Percentiles rank a stretch among this genome's conserved stretches.
phyloP scores from a whole-genome alignment of 1,140 invertebrate species.

The Drosophila suzukii region DNA sequence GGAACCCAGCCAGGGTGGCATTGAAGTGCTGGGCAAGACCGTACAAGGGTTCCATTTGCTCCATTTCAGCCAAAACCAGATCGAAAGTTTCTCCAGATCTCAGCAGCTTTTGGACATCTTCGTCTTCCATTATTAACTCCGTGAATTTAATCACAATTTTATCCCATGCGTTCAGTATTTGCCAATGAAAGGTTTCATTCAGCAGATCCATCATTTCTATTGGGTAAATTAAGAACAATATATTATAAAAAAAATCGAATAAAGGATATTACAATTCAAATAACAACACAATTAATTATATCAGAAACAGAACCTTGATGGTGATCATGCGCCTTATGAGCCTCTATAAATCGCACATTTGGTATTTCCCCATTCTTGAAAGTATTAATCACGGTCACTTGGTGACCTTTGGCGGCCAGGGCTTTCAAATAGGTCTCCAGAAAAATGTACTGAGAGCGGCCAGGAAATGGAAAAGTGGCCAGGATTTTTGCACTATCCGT shows the following conservation, averaged over 20 bases:
- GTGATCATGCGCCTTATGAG: slow-evolving; percentile 26
- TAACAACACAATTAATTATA: neutral
- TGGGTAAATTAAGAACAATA: neutral
- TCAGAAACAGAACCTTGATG: slow-evolving; percentile 17
- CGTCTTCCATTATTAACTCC: neutral
- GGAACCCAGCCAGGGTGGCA: neutral
- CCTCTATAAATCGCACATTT: slow-evolving; percentile 78
- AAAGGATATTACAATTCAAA: slow-evolving; percentile 43
- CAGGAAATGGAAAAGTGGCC: neutral
- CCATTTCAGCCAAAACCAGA: slow-evolving; percentile 61
- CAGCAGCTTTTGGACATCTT: neutral
- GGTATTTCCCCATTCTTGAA: neutral
- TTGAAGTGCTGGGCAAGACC: slow-evolving; percentile 53
- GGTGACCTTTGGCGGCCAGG: neutral
- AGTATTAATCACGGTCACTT: neutral
- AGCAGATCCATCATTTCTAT: neutral
- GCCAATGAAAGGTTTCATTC: slow-evolving; percentile 52
- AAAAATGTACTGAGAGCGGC: neutral
- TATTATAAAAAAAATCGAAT: neutral
- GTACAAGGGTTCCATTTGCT: slow-evolving; percentile 53
- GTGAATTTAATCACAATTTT: neutral
- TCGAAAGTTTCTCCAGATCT: neutral
- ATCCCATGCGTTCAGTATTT: slow-evolving; percentile 57
- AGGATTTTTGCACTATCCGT: neutral
- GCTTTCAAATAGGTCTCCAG: neutral